These are phyloP conservation scores for Callorhinus ursinus DNA, from an alignment of 2,113 vertebrate species.

Conservation along the genomic window DNA sequence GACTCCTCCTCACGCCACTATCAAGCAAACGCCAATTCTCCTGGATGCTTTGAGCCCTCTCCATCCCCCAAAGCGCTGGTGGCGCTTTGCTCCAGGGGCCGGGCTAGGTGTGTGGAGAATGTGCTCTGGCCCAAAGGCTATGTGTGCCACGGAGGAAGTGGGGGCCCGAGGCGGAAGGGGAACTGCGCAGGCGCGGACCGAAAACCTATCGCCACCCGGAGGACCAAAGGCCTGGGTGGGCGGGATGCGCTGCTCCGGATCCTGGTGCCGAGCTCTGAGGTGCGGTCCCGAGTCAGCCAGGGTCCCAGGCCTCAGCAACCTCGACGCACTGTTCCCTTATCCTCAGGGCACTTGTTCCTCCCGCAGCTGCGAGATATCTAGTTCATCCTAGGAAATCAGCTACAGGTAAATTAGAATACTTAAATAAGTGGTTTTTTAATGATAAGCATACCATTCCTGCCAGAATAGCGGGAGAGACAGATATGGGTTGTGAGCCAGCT, in stretches of 20 bases:
- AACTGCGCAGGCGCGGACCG: neutral
- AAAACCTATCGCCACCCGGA: accelerated
- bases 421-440: neutral
- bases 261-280: neutral
- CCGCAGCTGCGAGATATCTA: neutral
- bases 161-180: neutral
- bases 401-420: neutral
- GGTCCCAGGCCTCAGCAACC: neutral
- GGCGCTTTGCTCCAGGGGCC: neutral
- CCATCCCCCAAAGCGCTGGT: no score
- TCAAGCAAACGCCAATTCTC: neutral
- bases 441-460: neutral
- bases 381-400: neutral
- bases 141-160: neutral
- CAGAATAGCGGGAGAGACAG: neutral
- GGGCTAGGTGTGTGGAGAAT: neutral
- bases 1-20: neutral
- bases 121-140: neutral
- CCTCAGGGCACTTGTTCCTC: neutral
- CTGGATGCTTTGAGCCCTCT: neutral
- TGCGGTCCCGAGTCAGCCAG: neutral
- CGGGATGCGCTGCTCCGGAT: neutral
- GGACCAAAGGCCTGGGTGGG: neutral
- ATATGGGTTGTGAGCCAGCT: neutral
- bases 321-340: neutral